Conservation (phyloP, 1,140 invertebrate genomes). For the Uloborus diversus region DNA sequence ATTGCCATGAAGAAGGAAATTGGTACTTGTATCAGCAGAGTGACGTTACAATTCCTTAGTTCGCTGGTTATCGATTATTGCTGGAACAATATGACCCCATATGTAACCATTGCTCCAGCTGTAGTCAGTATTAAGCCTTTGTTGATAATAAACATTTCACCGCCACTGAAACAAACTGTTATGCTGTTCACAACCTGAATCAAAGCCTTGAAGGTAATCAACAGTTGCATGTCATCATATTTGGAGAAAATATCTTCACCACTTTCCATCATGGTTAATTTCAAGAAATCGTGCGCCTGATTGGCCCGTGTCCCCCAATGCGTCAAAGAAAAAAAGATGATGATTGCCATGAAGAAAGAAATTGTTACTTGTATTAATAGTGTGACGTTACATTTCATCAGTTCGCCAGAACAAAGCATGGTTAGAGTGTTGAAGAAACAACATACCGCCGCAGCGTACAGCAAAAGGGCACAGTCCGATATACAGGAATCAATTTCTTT, state of each 20-base stretch:
- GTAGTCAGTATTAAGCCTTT: conserved; percentile 23
- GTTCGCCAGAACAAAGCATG: neutral
- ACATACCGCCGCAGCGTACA: neutral
- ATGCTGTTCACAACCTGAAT: neutral
- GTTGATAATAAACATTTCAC: conserved; percentile 17
- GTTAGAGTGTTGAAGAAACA: neutral
- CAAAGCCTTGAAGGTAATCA: neutral
- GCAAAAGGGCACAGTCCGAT: neutral
- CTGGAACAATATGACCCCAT: conserved; percentile 34
- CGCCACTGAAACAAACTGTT: neutral
- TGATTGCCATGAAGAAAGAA: neutral
- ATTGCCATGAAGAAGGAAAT: neutral
- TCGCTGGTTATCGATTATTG: too few relatives aligned
- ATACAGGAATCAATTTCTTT: neutral
- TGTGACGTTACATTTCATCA: neutral
- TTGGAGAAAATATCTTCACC: neutral
- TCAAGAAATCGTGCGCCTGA: neutral
- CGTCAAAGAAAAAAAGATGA: neutral
- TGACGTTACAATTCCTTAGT: too few relatives aligned
- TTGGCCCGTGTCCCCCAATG: neutral
- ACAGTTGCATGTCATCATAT: neutral
- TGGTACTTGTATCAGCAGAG: too few relatives aligned
- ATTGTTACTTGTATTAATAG: neutral
- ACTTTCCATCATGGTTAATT: neutral
- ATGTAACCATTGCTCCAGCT: conserved; percentile 30